phyloP scores from a whole-genome alignment of 2,797 vertebrate genomes.

The Xenentodon cancila region DNA sequence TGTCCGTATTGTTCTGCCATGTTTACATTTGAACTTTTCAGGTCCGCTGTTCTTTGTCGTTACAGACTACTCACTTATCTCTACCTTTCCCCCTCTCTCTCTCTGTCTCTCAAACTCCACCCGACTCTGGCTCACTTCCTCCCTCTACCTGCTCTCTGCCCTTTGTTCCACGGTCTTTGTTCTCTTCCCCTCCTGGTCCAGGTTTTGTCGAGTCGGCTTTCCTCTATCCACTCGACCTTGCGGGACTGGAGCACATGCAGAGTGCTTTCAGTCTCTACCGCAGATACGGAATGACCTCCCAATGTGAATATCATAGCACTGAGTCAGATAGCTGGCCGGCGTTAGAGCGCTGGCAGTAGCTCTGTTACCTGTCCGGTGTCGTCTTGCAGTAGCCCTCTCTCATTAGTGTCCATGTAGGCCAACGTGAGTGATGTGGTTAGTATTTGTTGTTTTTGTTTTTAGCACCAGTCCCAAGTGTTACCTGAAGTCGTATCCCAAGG shows the following conservation, averaged over 20 bases:
- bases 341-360: constrained; percentile 56
- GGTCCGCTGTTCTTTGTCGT: constrained; percentile 52
- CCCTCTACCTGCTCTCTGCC: constrained; percentile 70
- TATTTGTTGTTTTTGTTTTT: constrained; percentile 44
- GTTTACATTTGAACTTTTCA: constrained; percentile 57
- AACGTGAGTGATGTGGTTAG: constrained; percentile 35
- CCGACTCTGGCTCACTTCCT: constrained; percentile 35
- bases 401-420: constrained; percentile 57
- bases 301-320: constrained; percentile 79
- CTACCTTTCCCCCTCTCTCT: constrained; percentile 54
- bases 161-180: constrained; percentile 61
- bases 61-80: constrained; percentile 63
- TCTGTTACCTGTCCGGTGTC: constrained; percentile 13
- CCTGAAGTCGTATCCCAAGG: constrained; percentile 12
- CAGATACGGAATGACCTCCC: constrained; percentile 86
- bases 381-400: constrained; percentile 27
- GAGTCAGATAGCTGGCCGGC: constrained; percentile 53
- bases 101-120: constrained; percentile 27
- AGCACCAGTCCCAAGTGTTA: constrained; percentile 31
- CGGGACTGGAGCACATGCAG: constrained; percentile 90
- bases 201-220: constrained; percentile 95
- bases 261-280: constrained; percentile 86
- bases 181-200: constrained; percentile 78
- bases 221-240: constrained; percentile 92
- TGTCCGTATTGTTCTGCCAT: constrained; percentile 60